Evolutionary conservation across 2,113 vertebrate genomes (phyloP), one percentile per base, ranked within the genome.

Genomic region (Turnix velox): DNA sequence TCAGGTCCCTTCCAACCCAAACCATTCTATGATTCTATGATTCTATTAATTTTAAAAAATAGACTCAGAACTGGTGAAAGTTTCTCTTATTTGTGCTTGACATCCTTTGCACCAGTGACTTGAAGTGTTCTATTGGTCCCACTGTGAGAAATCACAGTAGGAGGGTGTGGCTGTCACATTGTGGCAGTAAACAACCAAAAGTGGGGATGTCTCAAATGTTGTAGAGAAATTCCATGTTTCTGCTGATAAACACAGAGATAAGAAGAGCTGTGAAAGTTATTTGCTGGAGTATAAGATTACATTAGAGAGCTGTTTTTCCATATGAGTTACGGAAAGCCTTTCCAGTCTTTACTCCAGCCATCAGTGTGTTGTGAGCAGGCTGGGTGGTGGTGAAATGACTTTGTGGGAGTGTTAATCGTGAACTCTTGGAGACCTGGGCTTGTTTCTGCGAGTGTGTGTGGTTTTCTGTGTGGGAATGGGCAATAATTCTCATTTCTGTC

Each of bases 121-220:
- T n/a, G 40, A 57, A 39, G 22, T 19, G 6, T 3, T 27, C 31
- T 22, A 28, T 25, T 28, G 45, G 10, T 74, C 18, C 15, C 2
- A 1, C 65, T 52, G 25, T n/a, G 43, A 71, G 51, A 54, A 73
- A 22, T 31, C 58, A 30, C 0, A 0, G 35, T 58, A 28, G 3
- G 4, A 16, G 37, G 2, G 11, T 58, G 30, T 46, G 57, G 52
- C 33, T 39, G 35, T 65, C 35, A 15, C 57, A 18, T 30, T n/a
- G 3, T 40, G 4, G 49, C 51, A 39, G 35, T 31, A 33, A 61
- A 45, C 19, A 61, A 45, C 19, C 46, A 66, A 42, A 65, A 46
- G 24, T 17, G 22, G 39, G 39, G 10, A 11, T 20, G 14, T 67
- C 39, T 57, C 33, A 76, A 43, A 31, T 27, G 13, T 30, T 82